Percentiles rank a stretch among this genome's conserved stretches.
phyloP scores from a whole-genome alignment of 1,140 invertebrate genomes.

The Saccostrea glomerata region DNA sequence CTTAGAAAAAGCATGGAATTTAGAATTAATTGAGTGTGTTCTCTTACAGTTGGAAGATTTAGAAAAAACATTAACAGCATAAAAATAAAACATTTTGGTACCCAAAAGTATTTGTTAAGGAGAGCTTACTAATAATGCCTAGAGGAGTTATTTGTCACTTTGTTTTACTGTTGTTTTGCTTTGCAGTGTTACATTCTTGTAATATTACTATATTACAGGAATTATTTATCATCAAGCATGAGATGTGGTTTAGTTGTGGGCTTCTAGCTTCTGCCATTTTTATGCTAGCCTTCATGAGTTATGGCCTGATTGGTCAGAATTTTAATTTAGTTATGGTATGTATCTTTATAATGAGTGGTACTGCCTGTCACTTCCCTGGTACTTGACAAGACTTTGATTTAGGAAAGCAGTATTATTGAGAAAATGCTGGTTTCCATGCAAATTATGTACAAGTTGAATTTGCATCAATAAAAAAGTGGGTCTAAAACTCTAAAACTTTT shows the following conservation, averaged over 20 bases:
- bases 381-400: background rate
- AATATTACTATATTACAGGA: constrained; percentile 62
- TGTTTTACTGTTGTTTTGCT: background rate
- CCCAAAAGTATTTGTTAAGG: too few species aligned
- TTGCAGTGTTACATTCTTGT: background rate
- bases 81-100: too few species aligned
- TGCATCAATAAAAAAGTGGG: too few species aligned
- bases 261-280: constrained; percentile 58
- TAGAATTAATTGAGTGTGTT: too few species aligned
- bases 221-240: constrained; percentile 68
- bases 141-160: background rate
- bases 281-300: constrained; percentile 66
- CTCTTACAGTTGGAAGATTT: too few species aligned
- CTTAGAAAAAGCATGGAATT: too few species aligned
- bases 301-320: constrained; percentile 63
- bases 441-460: too few species aligned
- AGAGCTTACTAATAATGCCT: too few species aligned
- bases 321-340: constrained; percentile 70
- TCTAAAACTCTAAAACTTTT: background rate
- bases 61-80: too few species aligned
- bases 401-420: too few species aligned
- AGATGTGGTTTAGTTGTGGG: constrained; percentile 70
- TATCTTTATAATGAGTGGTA: constrained; percentile 30
- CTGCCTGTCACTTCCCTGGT: background rate
- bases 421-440: too few species aligned